These are phyloP conservation scores for Nomada ruficornis DNA, from an alignment of 2,888 invertebrate species.

Conservation along the genomic window DNA sequence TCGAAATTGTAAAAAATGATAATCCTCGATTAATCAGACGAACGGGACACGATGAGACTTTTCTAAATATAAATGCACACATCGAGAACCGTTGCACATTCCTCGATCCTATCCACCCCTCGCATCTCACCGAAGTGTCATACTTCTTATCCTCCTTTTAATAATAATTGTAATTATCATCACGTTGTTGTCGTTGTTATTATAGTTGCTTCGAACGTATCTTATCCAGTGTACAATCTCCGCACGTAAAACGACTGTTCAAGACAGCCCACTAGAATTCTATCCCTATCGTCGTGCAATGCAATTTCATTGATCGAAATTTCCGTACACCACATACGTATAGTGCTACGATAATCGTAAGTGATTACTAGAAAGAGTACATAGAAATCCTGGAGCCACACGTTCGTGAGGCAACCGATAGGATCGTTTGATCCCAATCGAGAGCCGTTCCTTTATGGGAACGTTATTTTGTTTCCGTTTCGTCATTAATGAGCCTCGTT, in stretches of 20 bases:
- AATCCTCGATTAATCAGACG: no score
- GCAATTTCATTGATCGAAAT: conserved; percentile 39
- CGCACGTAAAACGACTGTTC: neutral
- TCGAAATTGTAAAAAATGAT: no score
- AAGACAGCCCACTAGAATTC: conserved; percentile 21
- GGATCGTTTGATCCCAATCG: neutral
- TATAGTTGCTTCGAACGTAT: conserved; percentile 43
- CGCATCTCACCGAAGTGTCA: conserved; percentile 25
- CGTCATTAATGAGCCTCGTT: conserved; percentile 34
- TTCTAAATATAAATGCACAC: no score
- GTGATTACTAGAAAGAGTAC: conserved; percentile 48
- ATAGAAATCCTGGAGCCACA: conserved; percentile 26
- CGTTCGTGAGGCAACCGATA: neutral
- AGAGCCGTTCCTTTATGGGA: neutral
- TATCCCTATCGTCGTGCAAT: conserved; percentile 44
- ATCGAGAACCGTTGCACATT: conserved; percentile 26
- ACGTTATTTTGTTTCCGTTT: conserved; percentile 7
- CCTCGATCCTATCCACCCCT: conserved; percentile 15
- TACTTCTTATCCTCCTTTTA: conserved; percentile 14
- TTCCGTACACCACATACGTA: conserved; percentile 37
- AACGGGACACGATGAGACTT: no score
- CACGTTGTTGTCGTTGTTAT: conserved; percentile 67
- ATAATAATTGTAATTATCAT: conserved; percentile 59
- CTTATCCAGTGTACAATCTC: conserved; percentile 56
- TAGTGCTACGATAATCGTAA: conserved; percentile 46